Percentiles rank a stretch among this genome's conserved stretches.
Evolutionary conservation across 2,888 invertebrate species (phyloP).

Genomic region (Cacoxenus indagator): DNA sequence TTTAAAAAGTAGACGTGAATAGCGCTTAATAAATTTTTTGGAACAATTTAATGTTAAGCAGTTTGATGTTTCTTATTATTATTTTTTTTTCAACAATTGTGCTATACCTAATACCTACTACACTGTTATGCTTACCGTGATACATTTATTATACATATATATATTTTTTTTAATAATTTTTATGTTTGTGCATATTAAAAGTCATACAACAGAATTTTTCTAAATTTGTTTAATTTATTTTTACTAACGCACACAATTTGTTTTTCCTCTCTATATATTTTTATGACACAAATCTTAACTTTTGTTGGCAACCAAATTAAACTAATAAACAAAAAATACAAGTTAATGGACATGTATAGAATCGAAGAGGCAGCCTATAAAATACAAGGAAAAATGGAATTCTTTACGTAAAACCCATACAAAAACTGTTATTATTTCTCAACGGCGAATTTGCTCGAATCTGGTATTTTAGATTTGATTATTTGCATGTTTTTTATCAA

Average conservation of each 20-base stretch:
- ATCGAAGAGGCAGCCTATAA: conserved; percentile 93
- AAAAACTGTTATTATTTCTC: conserved; percentile 8
- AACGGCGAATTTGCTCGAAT: too few relatives aligned
- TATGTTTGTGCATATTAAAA: too few relatives aligned
- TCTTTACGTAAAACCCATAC: conserved; percentile 80
- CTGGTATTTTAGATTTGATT: too few relatives aligned
- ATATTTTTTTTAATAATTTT: background rate
- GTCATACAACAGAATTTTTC: background rate
- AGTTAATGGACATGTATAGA: conserved; percentile 94
- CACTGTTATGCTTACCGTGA: too few relatives aligned
- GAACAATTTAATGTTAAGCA: too few relatives aligned
- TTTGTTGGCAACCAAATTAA: conserved; percentile 5
- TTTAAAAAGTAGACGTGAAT: too few relatives aligned
- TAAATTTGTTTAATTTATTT: background rate
- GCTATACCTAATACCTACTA: too few relatives aligned
- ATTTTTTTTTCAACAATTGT: too few relatives aligned
- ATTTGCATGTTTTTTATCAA: too few relatives aligned
- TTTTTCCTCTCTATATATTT: conserved; percentile 1
- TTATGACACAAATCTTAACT: background rate
- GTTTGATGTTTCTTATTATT: too few relatives aligned
- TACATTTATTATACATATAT: background rate
- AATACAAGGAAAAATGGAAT: conserved; percentile 88
- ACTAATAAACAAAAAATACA: conserved; percentile 48
- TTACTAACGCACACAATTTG: conserved; percentile 7
- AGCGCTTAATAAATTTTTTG: too few relatives aligned